Percentiles rank a stretch among this genome's conserved stretches.
phyloP scores from a whole-genome alignment of 2,113 vertebrate genomes.

The Clupea harengus region DNA sequence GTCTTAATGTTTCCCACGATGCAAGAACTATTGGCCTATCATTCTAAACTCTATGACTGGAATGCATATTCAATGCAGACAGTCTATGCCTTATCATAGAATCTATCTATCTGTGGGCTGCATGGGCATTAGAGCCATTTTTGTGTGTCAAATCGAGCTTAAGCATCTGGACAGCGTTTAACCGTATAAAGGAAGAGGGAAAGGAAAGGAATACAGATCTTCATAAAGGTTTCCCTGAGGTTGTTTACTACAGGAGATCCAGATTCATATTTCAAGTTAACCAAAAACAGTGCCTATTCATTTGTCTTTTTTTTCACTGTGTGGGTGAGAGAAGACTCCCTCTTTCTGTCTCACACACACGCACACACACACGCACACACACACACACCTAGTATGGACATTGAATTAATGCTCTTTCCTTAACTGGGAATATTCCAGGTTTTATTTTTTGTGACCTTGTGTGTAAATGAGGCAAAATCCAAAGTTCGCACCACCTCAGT shows the following conservation, averaged over 20 bases:
- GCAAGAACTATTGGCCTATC: neutral
- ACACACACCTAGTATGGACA: neutral
- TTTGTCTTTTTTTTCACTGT: neutral
- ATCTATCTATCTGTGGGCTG: neutral
- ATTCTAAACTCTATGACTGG: neutral
- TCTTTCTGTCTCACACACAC: neutral
- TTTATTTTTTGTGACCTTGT: neutral
- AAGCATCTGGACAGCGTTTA: slow-evolving; percentile 42
- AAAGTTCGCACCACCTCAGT: neutral
- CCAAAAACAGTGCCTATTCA: slow-evolving; percentile 46
- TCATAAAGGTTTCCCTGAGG: slow-evolving; percentile 32
- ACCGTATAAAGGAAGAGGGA: slow-evolving; percentile 31
- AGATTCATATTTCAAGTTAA: slow-evolving; percentile 40
- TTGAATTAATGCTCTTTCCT: neutral
- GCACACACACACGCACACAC: neutral
- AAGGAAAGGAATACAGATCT: slow-evolving; percentile 38
- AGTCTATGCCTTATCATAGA: neutral
- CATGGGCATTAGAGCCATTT: slow-evolving; percentile 8
- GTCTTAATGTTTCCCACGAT: too few species aligned
- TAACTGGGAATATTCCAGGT: neutral
- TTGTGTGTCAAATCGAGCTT: slow-evolving; percentile 50
- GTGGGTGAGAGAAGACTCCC: neutral
- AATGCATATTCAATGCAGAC: neutral
- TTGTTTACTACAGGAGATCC: slow-evolving; percentile 24
- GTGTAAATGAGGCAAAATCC: neutral